These are phyloP conservation scores for Falcaria lacertinaria DNA, from an alignment of 2,888 invertebrate species.

Conservation along the genomic window DNA sequence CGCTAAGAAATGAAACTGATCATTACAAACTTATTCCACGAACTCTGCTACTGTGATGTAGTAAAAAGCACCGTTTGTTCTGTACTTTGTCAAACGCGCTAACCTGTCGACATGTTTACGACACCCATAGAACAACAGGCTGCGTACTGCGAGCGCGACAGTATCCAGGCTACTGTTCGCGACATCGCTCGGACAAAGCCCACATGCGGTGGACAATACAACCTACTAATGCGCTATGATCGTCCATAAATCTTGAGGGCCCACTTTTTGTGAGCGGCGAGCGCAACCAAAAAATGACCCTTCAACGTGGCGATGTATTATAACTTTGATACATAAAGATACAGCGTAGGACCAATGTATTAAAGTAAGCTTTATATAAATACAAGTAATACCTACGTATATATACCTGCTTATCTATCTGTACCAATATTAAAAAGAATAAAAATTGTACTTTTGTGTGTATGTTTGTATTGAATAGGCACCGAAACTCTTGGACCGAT, in stretches of 20 bases:
- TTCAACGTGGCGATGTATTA: conserved; percentile 3
- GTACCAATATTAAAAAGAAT: no score
- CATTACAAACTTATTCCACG: conserved; percentile 21
- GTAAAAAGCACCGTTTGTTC: conserved; percentile 15
- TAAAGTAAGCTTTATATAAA: no score
- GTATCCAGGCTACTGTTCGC: conserved; percentile 18
- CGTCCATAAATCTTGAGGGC: conserved; percentile 68
- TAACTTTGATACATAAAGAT: neutral
- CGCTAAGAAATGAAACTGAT: neutral
- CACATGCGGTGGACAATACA: conserved; percentile 66
- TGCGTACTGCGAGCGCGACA: conserved; percentile 9
- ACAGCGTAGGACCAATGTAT: no score
- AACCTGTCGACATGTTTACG: conserved; percentile 76
- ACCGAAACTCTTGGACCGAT: no score
- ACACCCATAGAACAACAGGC: conserved; percentile 55
- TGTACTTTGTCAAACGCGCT: conserved; percentile 28
- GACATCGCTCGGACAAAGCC: conserved; percentile 42
- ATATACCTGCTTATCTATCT: no score
- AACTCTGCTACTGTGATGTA: conserved; percentile 35
- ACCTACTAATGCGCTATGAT: conserved; percentile 75
- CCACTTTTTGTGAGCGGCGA: conserved; percentile 41
- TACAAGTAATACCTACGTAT: no score
- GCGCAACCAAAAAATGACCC: conserved; percentile 4
- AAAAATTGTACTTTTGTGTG: no score
- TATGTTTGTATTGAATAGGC: no score